Base-by-base conservation (phyloP, 2,888 invertebrate genomes). In the Deilephila porcellus region DNA sequence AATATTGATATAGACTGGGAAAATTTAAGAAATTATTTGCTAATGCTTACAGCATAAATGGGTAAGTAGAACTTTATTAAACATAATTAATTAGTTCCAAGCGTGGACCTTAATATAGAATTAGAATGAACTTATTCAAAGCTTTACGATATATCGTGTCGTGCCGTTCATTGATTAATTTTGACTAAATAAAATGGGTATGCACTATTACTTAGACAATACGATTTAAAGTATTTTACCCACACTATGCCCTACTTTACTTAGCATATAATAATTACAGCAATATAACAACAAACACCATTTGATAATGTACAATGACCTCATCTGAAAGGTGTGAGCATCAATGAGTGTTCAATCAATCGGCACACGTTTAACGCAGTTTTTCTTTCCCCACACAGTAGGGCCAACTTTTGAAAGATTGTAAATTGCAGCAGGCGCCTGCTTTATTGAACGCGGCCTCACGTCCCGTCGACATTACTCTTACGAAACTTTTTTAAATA, bases 371-470 rank as follows among this genome's bases (percentile, higher is more conserved):
- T 73, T 70, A 7, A 52, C 25, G 59, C 32, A 53, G 32, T 70
- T 53, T 59, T 60, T 73, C 73, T 73, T 34, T 53, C 60, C 70
- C 78, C 75, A 75, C 77, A 79, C 73, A 77, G 76, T 76, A 81
- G 77, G 86, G 81, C 83, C 81, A 90, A 91, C 85, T 91, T 90
- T 90, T 88, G 86, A 89, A 88, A 85, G 86, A 85, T 86, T 89
- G 85, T 92, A 91, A 92, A 91, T 90, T 85, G 90, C 92, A 91
- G 87, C 88, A 81, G 89, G 85, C 83, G 88, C 86, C 79, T 88
- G 86, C 78, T 90, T 89, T 88, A 90, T 88, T 82, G 83, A 80
- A 78, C 82, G 82, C 75, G 82, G 81, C 79, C 82, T 82, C 79
- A 79, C 78, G 80, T 77, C 79, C 81, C 78, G 79, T 77, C 73